phyloP scores from a whole-genome alignment of 2,888 invertebrate species.

The Sesia bembeciformis region DNA sequence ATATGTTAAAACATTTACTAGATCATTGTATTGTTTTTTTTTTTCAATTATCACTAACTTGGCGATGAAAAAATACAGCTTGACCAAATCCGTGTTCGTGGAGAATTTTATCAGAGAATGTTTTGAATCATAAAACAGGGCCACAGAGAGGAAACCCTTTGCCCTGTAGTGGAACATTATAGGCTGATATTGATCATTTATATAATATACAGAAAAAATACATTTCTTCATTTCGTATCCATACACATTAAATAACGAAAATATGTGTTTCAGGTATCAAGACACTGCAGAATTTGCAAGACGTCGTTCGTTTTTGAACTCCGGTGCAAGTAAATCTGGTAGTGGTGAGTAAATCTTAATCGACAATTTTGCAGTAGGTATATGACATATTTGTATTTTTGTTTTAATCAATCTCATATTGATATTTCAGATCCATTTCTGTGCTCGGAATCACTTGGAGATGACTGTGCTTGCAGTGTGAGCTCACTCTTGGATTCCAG shows the following conservation, averaged over 20 bases:
- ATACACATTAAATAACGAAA: background rate
- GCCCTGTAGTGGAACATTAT: too few relatives aligned
- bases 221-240: background rate
- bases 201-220: too few relatives aligned
- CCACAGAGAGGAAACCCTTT: too few relatives aligned
- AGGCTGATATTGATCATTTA: too few relatives aligned
- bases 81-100: too few relatives aligned
- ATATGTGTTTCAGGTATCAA: conserved; percentile 74
- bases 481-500: conserved; percentile 78
- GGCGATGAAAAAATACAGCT: background rate
- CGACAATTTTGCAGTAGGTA: background rate
- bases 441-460: conserved; percentile 64
- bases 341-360: conserved; percentile 67
- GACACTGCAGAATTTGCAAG: conserved; percentile 82
- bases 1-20: too few relatives aligned
- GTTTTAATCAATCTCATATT: background rate
- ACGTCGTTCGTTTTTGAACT: conserved; percentile 74
- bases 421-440: conserved; percentile 70
- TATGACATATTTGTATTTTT: conserved; percentile 1
- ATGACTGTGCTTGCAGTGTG: conserved; percentile 81
- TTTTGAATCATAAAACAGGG: too few relatives aligned
- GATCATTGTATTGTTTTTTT: too few relatives aligned
- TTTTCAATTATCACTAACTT: background rate
- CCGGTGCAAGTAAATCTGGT: conserved; percentile 72
- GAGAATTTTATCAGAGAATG: too few relatives aligned